Base-by-base conservation (phyloP, 2,888 invertebrate genomes). In the Thalpophila matura region DNA sequence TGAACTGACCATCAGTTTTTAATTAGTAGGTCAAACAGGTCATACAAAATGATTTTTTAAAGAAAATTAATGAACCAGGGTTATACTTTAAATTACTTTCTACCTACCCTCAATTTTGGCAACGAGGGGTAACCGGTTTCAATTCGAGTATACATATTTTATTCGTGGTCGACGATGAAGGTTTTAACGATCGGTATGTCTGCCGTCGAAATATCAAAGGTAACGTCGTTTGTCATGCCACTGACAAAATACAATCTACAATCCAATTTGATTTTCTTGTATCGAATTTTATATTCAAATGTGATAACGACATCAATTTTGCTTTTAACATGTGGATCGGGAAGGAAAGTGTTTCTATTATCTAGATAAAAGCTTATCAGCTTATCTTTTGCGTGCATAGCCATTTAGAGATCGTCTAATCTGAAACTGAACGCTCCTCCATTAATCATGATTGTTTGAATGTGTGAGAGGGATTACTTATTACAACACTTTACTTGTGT, bases 61-160 rank as follows among this genome's bases (percentile, higher is more conserved):
- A n/a, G n/a, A n/a, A n/a, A n/a, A n/a, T n/a, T n/a, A n/a, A n/a
- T n/a, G n/a, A n/a, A n/a, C n/a, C n/a, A n/a, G n/a, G n/a, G n/a
- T n/a, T n/a, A n/a, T n/a, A n/a, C n/a, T 4, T 31, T n/a, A n/a
- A n/a, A 42, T 42, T n/a, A 42, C 7, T n/a, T 27, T 27, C 6
- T 29, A 29, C 14, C 1, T n/a, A 45, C 27, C 18, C 7, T 65
- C 18, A 3, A n/a, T 22, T 31, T 37, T 31, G 9, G 18, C 16
- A 42, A 18, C 31, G 10, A 43, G 10, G 45, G 5, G n/a, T 38
- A 47, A 70, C 40, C 12, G 18, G 27, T 29, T 40, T 53, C 5
- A 35, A 35, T 20, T 47, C 29, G 18, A 20, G 7, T 5, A 31
- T 62, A 46, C 61, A 74, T 66, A 77, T 72, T 66, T 72, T 53